Evolutionary conservation across 2,797 vertebrate species (phyloP).

Genomic region (Intellagama lesueurii): DNA sequence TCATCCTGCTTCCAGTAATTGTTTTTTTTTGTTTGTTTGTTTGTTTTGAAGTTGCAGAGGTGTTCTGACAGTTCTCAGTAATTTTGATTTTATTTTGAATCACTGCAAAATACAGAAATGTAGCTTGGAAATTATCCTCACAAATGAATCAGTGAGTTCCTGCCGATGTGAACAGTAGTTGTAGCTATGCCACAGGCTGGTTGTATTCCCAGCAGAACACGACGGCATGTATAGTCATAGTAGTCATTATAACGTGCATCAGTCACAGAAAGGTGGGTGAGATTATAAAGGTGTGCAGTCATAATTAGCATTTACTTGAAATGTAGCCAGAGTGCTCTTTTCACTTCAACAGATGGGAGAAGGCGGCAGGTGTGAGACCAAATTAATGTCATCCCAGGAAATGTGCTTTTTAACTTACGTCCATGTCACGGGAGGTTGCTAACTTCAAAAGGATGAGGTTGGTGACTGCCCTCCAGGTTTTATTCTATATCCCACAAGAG

Average conservation of each 20-base stretch:
- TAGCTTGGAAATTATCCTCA: too few relatives aligned
- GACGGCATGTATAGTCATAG: neutral
- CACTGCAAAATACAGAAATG: too few relatives aligned
- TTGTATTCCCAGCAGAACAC: neutral
- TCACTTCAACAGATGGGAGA: conserved; percentile 60
- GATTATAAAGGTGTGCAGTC: conserved; percentile 6
- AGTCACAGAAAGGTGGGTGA: conserved; percentile 17
- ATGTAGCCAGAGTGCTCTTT: conserved; percentile 62
- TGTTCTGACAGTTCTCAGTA: too few relatives aligned
- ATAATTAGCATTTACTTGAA: conserved; percentile 64
- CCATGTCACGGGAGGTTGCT: too few relatives aligned
- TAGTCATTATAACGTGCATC: conserved; percentile 31
- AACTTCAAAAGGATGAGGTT: too few relatives aligned
- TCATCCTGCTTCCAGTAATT: too few relatives aligned
- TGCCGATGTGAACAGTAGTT: neutral
- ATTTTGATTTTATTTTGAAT: too few relatives aligned
- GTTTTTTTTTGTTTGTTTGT: too few relatives aligned
- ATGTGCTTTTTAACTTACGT: neutral
- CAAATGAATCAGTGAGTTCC: neutral
- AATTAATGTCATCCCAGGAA: conserved; percentile 66
- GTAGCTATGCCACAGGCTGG: neutral
- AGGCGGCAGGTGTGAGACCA: conserved; percentile 62
- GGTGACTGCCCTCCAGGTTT: too few relatives aligned
- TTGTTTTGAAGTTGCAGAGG: too few relatives aligned
- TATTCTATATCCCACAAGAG: too few relatives aligned